These are phyloP conservation scores for Exaiptasia diaphana DNA, from an alignment of 64 coral and sea anemone species.

Conservation along the genomic window DNA sequence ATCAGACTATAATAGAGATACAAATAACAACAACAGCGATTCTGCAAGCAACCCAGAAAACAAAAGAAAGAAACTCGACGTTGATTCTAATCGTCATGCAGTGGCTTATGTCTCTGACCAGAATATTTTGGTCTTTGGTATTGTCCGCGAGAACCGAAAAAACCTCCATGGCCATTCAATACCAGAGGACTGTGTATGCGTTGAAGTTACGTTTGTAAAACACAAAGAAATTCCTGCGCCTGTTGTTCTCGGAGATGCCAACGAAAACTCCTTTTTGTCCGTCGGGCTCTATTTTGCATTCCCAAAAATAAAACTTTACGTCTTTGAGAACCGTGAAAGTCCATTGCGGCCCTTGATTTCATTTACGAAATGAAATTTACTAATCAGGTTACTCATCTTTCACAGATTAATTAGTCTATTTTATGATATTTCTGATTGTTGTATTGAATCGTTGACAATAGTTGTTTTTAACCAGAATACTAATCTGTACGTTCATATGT, in stretches of 20 bases:
- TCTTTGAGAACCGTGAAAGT: not conserved
- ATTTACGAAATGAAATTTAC: no score
- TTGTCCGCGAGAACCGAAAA: not conserved
- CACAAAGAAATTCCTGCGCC: not conserved
- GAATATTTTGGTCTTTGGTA: not conserved
- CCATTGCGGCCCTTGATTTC: no score
- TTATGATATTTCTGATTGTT: no score
- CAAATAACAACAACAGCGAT: not conserved
- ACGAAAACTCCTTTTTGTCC: not conserved
- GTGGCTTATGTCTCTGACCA: constrained; percentile 13
- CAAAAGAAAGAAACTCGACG: not conserved
- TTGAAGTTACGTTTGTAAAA: not conserved
- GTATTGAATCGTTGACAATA: no score
- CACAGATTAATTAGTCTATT: no score
- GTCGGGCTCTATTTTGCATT: constrained; percentile 2
- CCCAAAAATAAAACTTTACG: not conserved
- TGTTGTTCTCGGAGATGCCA: not conserved
- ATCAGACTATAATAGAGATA: not conserved
- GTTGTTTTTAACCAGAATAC: no score
- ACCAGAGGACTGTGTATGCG: not conserved
- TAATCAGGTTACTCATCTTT: no score
- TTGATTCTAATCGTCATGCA: not conserved
- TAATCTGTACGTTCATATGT: no score
- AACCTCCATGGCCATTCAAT: constrained; percentile 4
- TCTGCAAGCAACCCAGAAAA: not conserved